Percentiles rank a stretch among this genome's conserved stretches.
These are phyloP conservation scores for Operophtera brumata DNA, from an alignment of 2,888 invertebrate genomes.

Conservation along the genomic window DNA sequence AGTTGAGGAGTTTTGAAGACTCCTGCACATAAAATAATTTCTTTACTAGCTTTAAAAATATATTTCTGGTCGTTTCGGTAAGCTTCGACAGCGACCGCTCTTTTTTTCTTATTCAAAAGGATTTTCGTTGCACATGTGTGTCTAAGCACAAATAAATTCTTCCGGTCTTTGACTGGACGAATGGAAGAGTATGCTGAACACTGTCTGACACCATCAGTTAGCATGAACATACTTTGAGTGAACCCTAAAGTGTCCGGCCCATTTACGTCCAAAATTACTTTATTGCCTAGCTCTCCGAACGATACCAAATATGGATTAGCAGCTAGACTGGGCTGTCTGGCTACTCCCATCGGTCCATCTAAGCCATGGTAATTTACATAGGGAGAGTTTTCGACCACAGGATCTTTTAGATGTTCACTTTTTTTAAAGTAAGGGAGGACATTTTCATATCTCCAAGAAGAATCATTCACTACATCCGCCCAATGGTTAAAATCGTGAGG, in stretches of 20 bases:
- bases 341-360: conserved; percentile 60
- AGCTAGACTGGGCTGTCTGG: conserved; percentile 36
- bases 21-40: conserved; percentile 70
- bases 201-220: conserved; percentile 65
- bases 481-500: conserved; percentile 41
- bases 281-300: conserved; percentile 63
- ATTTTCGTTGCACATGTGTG: conserved; percentile 68
- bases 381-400: conserved; percentile 32
- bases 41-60: conserved; percentile 53
- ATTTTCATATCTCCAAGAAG: conserved; percentile 41
- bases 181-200: conserved; percentile 75
- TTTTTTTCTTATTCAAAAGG: conserved; percentile 59
- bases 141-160: conserved; percentile 60
- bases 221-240: conserved; percentile 62
- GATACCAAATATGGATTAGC: conserved; percentile 48
- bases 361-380: conserved; percentile 47
- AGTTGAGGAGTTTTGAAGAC: conserved; percentile 66
- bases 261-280: conserved; percentile 33
- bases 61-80: conserved; percentile 33
- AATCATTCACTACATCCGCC: conserved; percentile 36
- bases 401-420: conserved; percentile 41
- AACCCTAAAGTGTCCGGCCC: conserved; percentile 53
- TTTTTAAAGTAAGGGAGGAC: conserved; percentile 47
- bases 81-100: conserved; percentile 53
- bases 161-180: conserved; percentile 39